phyloP scores from a whole-genome alignment of 2,113 vertebrate genomes.

The Narcine bancroftii region DNA sequence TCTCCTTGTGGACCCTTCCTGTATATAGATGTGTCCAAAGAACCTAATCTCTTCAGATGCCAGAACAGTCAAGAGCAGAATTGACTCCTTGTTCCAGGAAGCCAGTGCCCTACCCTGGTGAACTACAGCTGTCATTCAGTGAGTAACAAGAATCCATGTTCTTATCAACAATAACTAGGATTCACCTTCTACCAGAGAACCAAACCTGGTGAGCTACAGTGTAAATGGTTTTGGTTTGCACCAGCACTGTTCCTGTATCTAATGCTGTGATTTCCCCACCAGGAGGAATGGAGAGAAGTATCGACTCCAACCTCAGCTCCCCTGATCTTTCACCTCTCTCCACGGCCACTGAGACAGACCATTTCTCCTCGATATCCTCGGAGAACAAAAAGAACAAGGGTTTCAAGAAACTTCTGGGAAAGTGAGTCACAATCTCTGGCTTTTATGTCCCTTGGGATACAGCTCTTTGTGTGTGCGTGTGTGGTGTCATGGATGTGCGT shows the following conservation, averaged over 20 bases:
- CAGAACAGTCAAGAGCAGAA: too few species aligned
- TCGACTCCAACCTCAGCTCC: constrained; percentile 50
- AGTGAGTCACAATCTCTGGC: constrained; percentile 62
- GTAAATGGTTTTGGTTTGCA: not conserved
- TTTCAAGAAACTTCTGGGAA: constrained; percentile 93
- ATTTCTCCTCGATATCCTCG: constrained; percentile 69
- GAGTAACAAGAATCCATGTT: not conserved
- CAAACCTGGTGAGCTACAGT: not conserved
- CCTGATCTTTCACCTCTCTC: constrained; percentile 67
- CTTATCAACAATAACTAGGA: too few species aligned
- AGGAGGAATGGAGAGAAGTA: constrained; percentile 69
- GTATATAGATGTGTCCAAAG: too few species aligned
- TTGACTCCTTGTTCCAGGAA: too few species aligned
- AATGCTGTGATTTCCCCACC: constrained; percentile 38
- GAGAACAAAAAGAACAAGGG: constrained; percentile 85
- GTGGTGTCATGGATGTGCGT: too few species aligned
- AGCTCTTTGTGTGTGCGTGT: too few species aligned
- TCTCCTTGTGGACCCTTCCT: too few species aligned
- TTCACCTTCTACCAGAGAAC: not conserved
- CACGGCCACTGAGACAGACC: constrained; percentile 61
- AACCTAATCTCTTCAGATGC: too few species aligned
- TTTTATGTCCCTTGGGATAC: not conserved
- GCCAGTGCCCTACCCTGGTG: not conserved
- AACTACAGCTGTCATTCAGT: not conserved
- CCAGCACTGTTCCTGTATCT: not conserved